These are phyloP conservation scores for Schrankia costaestrigalis DNA, from an alignment of 2,888 invertebrate genomes.

Conservation along the genomic window DNA sequence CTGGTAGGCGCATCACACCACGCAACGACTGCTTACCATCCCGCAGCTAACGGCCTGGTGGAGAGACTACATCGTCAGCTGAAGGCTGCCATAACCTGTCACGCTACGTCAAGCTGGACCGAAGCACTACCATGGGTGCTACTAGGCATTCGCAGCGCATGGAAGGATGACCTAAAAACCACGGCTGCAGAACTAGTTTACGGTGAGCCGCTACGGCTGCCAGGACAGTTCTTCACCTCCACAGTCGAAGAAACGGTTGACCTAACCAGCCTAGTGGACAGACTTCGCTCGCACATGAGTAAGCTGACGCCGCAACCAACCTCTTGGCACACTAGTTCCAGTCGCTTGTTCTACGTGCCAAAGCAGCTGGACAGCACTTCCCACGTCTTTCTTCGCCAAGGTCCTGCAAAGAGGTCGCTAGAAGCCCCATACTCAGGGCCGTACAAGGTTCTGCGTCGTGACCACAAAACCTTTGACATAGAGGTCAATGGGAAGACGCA, in stretches of 20 bases:
- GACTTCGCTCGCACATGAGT: not conserved
- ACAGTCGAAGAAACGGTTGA: not conserved
- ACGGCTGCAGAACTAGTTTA: conserved; percentile 24
- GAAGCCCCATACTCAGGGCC: conserved; percentile 10
- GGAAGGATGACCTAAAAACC: conserved; percentile 16
- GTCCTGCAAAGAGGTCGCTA: conserved; percentile 15
- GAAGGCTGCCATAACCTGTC: conserved; percentile 35
- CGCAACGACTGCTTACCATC: not conserved
- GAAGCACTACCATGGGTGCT: conserved; percentile 17
- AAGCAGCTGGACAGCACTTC: conserved; percentile 16
- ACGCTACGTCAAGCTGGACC: conserved; percentile 14
- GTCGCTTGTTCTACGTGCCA: conserved; percentile 9
- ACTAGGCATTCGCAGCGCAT: conserved; percentile 20
- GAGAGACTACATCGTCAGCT: no score
- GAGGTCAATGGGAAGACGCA: not conserved
- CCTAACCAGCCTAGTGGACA: not conserved
- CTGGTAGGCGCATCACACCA: not conserved
- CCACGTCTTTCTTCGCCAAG: conserved; percentile 22
- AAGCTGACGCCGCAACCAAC: conserved; percentile 4
- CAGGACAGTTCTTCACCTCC: conserved; percentile 3
- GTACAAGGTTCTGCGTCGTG: conserved; percentile 1
- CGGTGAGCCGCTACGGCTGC: conserved; percentile 18
- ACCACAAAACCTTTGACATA: conserved; percentile 3
- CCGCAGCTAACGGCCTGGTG: not conserved
- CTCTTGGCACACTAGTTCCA: conserved; percentile 7